Conservation (phyloP, 1,140 invertebrate species). For the Doryteuthis pealeii region DNA sequence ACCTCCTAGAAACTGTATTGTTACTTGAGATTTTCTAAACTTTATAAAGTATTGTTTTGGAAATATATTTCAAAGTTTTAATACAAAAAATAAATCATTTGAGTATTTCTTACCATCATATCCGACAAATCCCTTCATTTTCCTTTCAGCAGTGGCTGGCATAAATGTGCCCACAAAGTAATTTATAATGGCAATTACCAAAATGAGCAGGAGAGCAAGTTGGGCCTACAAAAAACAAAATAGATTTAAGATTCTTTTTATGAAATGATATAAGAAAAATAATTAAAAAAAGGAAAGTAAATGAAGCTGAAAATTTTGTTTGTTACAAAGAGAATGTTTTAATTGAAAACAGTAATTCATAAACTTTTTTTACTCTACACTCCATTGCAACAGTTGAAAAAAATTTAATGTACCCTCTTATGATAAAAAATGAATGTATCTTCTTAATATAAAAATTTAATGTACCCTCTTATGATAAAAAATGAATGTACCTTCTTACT, state of each 20-base stretch:
- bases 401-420: no score
- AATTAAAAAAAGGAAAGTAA: neutral
- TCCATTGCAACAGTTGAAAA: no score
- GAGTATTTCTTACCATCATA: slow-evolving; percentile 69
- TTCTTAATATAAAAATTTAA: no score
- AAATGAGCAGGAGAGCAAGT: slow-evolving; percentile 82
- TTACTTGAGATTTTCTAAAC: no score
- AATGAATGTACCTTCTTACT: no score
- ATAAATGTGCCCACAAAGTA: slow-evolving; percentile 71
- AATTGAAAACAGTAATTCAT: no score
- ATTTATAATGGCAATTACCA: slow-evolving; percentile 84
- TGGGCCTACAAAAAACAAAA: slow-evolving; percentile 71
- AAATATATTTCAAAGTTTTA: neutral
- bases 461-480: no score
- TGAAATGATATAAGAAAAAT: neutral
- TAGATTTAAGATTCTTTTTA: neutral
- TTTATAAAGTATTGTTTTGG: neutral
- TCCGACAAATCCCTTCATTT: slow-evolving; percentile 84
- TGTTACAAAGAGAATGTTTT: no score
- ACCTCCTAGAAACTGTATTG: no score
- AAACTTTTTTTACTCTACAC: no score
- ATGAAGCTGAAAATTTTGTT: no score
- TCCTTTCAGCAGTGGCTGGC: slow-evolving; percentile 74
- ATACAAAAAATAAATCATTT: neutral
- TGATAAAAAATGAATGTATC: no score